Conservation (phyloP, 2,888 invertebrate species). For the Mesochorus sp. region DNA sequence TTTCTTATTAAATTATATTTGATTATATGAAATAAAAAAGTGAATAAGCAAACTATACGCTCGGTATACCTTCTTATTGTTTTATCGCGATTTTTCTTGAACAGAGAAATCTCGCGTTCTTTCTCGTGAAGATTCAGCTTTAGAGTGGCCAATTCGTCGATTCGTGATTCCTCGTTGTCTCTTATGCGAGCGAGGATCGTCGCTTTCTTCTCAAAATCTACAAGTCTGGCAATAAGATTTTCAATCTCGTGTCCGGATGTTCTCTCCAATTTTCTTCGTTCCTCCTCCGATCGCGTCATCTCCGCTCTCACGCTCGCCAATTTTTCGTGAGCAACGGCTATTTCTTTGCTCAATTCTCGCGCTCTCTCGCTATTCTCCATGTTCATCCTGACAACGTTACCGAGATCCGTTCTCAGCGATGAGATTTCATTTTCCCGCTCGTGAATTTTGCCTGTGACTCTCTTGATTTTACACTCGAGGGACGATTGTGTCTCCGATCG, state of each 20-base stretch:
- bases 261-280: constrained; percentile 67
- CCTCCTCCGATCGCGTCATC: constrained; percentile 65
- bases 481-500: constrained; percentile 63
- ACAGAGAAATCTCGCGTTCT: constrained; percentile 68
- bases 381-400: constrained; percentile 62
- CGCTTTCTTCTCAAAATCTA: constrained; percentile 68
- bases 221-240: constrained; percentile 64
- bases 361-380: constrained; percentile 65
- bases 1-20: neutral
- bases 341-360: constrained; percentile 66
- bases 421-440: constrained; percentile 68
- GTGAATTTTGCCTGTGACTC: constrained; percentile 64
- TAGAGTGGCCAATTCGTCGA: constrained; percentile 67
- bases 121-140: constrained; percentile 68
- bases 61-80: constrained; percentile 69
- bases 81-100: constrained; percentile 70
- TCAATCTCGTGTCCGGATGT: constrained; percentile 66
- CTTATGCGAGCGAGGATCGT: constrained; percentile 67
- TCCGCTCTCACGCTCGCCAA: constrained; percentile 67
- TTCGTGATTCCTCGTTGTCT: constrained; percentile 63
- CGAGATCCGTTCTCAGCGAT: constrained; percentile 64
- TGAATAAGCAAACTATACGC: neutral
- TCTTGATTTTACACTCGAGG: constrained; percentile 67
- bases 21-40: neutral
- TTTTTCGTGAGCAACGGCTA: constrained; percentile 64